These are phyloP conservation scores for Psittacara wagleri DNA, from an alignment of 2,113 vertebrate genomes.

Conservation along the genomic window DNA sequence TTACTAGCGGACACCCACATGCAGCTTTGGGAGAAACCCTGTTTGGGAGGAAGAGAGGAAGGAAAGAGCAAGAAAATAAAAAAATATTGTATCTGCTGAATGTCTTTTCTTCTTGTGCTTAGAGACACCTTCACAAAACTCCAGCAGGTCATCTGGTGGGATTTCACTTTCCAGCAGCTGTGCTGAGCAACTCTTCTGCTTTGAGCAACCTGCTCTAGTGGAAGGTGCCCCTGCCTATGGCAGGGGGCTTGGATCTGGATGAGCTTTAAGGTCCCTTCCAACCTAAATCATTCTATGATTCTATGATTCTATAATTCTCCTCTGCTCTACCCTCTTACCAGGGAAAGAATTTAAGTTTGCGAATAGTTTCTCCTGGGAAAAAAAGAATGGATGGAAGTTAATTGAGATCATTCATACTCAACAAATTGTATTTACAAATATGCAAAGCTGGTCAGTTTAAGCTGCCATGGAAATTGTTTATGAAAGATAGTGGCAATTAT, in stretches of 20 bases:
- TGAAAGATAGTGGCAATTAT: background rate
- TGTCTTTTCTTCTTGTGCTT: background rate
- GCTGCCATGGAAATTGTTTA: background rate
- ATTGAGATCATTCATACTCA: background rate
- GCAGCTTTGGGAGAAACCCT: background rate
- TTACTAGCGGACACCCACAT: background rate
- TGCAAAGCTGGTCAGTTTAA: constrained; percentile 10
- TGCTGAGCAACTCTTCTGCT: background rate
- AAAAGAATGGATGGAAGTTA: background rate
- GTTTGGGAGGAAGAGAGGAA: background rate
- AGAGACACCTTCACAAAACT: background rate
- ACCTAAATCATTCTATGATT: background rate
- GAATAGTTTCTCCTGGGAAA: background rate
- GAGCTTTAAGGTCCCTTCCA: background rate
- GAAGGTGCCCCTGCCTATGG: background rate
- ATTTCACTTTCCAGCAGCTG: background rate
- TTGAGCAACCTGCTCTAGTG: background rate
- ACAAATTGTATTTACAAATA: constrained; percentile 10
- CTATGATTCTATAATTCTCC: background rate
- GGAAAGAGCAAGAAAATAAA: background rate
- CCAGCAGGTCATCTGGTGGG: background rate
- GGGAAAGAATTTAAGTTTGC: background rate
- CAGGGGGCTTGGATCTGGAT: background rate
- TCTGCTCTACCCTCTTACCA: background rate
- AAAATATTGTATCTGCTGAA: background rate